Percentiles rank a stretch among this genome's conserved stretches.
Evolutionary conservation across 2,113 vertebrate species (phyloP).

Genomic region (Pimephales promelas): DNA sequence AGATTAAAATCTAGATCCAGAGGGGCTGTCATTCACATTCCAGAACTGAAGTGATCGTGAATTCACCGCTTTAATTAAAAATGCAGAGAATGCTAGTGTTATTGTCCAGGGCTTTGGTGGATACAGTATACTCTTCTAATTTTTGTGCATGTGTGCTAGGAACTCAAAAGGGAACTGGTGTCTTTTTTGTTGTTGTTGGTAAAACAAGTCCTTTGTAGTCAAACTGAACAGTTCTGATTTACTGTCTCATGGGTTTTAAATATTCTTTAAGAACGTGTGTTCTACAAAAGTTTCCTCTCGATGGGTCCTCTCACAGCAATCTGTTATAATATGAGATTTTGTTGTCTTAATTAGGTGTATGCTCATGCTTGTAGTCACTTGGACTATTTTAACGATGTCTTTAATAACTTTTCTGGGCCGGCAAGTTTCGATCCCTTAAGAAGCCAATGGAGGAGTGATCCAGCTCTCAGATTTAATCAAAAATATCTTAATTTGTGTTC

Average conservation of each 20-base stretch:
- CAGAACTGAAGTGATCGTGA: neutral
- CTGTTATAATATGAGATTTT: neutral
- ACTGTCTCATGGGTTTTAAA: slow-evolving; percentile 6
- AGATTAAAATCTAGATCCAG: slow-evolving; percentile 29
- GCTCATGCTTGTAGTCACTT: neutral
- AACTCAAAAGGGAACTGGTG: neutral
- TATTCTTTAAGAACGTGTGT: slow-evolving; percentile 1
- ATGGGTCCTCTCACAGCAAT: neutral
- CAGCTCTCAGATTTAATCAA: too few relatives aligned
- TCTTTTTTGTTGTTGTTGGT: neutral
- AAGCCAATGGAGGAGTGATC: too few relatives aligned
- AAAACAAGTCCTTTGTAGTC: neutral
- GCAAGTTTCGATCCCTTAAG: too few relatives aligned
- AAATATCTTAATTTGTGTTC: too few relatives aligned
- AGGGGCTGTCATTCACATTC: slow-evolving; percentile 9
- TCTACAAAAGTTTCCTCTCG: neutral
- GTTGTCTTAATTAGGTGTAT: neutral
- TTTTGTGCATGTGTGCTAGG: neutral
- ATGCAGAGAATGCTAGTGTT: neutral
- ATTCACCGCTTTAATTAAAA: neutral
- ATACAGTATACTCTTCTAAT: neutral
- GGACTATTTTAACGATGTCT: too few relatives aligned
- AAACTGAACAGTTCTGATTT: neutral
- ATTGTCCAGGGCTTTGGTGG: slow-evolving; percentile 1
- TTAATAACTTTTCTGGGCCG: too few relatives aligned